Percentiles rank a stretch among this genome's conserved stretches.
phyloP scores from a whole-genome alignment of 2,797 vertebrate genomes.

The Neomorphus geoffroyi region DNA sequence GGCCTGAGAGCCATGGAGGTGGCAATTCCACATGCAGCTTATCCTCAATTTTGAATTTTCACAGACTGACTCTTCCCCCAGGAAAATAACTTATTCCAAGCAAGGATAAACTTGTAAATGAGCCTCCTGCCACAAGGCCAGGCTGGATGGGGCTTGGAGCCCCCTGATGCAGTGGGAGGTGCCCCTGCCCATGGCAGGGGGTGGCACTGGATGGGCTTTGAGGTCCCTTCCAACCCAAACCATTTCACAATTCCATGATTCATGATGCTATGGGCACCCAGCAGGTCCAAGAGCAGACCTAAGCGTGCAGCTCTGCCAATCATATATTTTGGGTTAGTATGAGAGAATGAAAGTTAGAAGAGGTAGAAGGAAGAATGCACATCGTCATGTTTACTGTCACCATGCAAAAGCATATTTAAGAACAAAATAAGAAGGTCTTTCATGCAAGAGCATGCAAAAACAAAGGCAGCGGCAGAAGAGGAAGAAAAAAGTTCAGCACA shows the following conservation, averaged over 20 bases:
- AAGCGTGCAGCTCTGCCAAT: constrained; percentile 64
- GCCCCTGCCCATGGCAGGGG: too few species aligned
- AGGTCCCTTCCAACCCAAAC: too few species aligned
- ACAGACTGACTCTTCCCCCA: background rate
- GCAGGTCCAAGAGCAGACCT: background rate
- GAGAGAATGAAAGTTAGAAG: constrained; percentile 73
- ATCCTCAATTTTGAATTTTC: background rate
- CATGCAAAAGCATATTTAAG: constrained; percentile 74
- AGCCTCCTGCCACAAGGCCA: background rate
- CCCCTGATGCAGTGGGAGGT: too few species aligned
- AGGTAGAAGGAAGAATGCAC: constrained; percentile 64
- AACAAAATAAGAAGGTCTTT: background rate
- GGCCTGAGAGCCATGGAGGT: background rate
- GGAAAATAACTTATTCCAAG: background rate
- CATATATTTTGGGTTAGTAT: constrained; percentile 73
- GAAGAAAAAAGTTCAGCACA: constrained; percentile 67
- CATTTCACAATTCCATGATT: background rate
- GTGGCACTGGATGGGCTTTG: too few species aligned
- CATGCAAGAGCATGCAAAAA: constrained; percentile 77
- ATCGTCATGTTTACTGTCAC: constrained; percentile 51
- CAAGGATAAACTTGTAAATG: background rate
- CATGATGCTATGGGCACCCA: background rate
- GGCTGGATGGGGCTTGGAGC: too few species aligned
- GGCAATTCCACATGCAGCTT: background rate
- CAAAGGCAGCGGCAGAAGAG: constrained; percentile 67